Evolutionary conservation across 2,888 invertebrate genomes (phyloP), one percentile per base, ranked within the genome.

Genomic region (Oscheius sp.): DNA sequence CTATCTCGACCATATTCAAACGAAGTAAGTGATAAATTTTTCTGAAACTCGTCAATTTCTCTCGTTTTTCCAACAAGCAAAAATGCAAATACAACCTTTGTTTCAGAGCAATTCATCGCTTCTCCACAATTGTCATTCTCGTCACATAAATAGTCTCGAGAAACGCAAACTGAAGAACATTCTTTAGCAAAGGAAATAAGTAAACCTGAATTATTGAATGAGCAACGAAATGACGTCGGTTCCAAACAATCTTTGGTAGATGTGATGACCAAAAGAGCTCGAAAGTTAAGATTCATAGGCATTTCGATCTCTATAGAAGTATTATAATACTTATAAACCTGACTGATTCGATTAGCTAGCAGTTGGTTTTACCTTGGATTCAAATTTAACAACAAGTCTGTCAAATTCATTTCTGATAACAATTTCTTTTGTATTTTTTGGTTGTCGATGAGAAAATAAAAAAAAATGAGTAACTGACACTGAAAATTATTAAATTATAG

Each of bases 221-320:
- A 48, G n/a, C 68, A 68, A 15, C 23, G 46, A 34, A 68, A 61
- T 23, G 58, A 34, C 3, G 52, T 45, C n/a, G 10, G 5, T 1
- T 34, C 33, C 12, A 33, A 17, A 45, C 76, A 76, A 10, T 69
- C 57, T 31, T 52, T 65, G 10, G 71, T 67, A 23, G 61, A 48
- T 1, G 76, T 69, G 25, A 76, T 69, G 10, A 70, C 15, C 1
- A 76, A 23, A 42, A 74, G 69, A 3, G 76, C 73, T 8, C 74
- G 74, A 29, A 74, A 76, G 46, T 76, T 76, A 33, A 76, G 37
- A 34, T 76, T 76, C 74, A 76, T 74, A 42, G 76, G 76, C 34
- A 76, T 76, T 17, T 61, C 42, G 12, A 76, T 20, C 45, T 52
- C 52, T 3, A 76, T 69, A 3, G 74, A 69, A 8, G 71, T 68